Evolutionary conservation across 1,140 invertebrate genomes (phyloP).

Genomic region (Ips nitidus): DNA sequence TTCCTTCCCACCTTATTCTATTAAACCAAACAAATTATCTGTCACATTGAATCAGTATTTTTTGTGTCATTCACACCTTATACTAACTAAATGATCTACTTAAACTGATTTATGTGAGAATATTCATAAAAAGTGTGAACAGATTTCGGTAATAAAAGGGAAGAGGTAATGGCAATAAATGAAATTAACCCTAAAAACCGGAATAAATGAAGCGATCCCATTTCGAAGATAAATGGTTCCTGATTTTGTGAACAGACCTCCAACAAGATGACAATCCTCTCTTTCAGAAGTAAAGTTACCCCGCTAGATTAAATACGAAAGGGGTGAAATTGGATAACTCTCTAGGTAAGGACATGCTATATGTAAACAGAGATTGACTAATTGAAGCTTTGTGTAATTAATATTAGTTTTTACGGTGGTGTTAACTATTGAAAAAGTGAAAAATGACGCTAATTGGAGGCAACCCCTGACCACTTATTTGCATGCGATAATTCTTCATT

Average conservation of each 20-base stretch:
- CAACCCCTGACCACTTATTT: not conserved
- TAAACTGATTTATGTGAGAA: too few species aligned
- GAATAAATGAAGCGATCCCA: constrained; percentile 31
- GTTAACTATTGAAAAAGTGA: too few species aligned
- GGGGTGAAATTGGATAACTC: constrained; percentile 33
- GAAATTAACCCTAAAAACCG: constrained; percentile 30
- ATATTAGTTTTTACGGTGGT: not conserved
- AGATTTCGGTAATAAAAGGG: constrained; percentile 20
- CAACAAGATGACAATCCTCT: constrained; percentile 27
- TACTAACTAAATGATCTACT: too few species aligned
- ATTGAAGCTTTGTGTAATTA: constrained; percentile 7
- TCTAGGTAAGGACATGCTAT: not conserved
- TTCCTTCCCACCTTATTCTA: too few species aligned
- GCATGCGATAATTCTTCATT: constrained; percentile 1
- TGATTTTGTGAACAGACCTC: constrained; percentile 19
- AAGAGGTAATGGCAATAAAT: constrained; percentile 25
- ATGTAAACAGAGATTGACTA: constrained; percentile 15
- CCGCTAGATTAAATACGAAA: constrained; percentile 25
- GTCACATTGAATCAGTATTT: too few species aligned
- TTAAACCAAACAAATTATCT: too few species aligned
- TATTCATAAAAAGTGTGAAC: constrained; percentile 1
- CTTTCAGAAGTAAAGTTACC: constrained; percentile 7
- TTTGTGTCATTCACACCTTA: too few species aligned
- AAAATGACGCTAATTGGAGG: too few species aligned
- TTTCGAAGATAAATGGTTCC: constrained; percentile 31